phyloP scores from a whole-genome alignment of 2,797 vertebrate species.

The Coregonus ussuriensis region DNA sequence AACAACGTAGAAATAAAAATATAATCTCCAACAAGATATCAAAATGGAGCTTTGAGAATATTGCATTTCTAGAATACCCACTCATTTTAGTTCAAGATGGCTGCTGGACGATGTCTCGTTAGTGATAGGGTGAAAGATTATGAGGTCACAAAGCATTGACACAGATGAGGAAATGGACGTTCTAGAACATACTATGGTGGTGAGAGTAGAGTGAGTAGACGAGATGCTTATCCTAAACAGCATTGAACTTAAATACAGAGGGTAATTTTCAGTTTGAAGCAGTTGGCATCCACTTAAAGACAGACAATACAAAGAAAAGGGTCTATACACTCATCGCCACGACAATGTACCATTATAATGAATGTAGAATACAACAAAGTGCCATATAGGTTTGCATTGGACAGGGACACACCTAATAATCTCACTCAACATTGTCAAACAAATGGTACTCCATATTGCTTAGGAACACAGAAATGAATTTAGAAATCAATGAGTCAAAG shows the following conservation, averaged over 20 bases:
- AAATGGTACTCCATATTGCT: slow-evolving; percentile 99
- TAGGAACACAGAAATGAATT: slow-evolving; percentile 98
- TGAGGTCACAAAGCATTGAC: slow-evolving; percentile 73
- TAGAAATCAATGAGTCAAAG: slow-evolving; percentile 87
- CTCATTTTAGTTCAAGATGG: slow-evolving; percentile 69
- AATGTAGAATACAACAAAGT: slow-evolving; percentile 93
- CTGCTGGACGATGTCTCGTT: slow-evolving; percentile 66
- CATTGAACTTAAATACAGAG: slow-evolving; percentile 84
- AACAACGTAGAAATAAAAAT: slow-evolving; percentile 79
- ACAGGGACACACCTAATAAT: slow-evolving; percentile 95
- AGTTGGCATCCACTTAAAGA: slow-evolving; percentile 92
- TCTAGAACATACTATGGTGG: slow-evolving; percentile 67
- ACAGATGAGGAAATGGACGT: slow-evolving; percentile 70
- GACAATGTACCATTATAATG: slow-evolving; percentile 88
- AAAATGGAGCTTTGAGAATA: slow-evolving; percentile 84
- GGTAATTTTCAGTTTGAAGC: slow-evolving; percentile 84
- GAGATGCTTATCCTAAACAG: slow-evolving; percentile 75
- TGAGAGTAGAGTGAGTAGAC: slow-evolving; percentile 63
- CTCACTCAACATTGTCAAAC: slow-evolving; percentile 94
- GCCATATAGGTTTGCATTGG: slow-evolving; percentile 91
- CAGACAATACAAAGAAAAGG: slow-evolving; percentile 88
- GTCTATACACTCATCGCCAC: slow-evolving; percentile 87
- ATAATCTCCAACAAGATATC: slow-evolving; percentile 79
- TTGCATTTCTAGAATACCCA: slow-evolving; percentile 83
- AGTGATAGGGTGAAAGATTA: slow-evolving; percentile 56